Conservation (phyloP, 2,113 vertebrate species). For the Lepidothrix coronata region DNA sequence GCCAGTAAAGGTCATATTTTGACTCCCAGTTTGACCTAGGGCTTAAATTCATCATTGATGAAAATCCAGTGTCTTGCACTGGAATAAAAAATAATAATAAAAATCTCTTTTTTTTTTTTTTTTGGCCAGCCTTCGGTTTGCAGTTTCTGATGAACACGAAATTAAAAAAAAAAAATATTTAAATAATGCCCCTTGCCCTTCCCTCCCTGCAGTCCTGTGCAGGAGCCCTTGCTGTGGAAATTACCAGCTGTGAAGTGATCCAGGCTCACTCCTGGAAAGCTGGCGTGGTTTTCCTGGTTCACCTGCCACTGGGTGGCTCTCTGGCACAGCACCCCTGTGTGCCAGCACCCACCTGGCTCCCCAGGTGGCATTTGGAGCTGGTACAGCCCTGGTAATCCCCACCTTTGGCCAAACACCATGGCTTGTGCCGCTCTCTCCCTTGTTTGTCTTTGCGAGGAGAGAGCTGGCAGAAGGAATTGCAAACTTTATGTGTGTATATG, state of each 20-base stretch:
- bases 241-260: background rate
- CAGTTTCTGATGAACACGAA: accelerated
- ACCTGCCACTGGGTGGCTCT: slow-evolving; percentile 45
- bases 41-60: background rate
- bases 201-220: background rate
- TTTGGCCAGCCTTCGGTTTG: background rate
- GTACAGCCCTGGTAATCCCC: background rate
- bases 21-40: background rate
- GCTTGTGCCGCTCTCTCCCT: background rate
- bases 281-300: background rate
- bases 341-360: background rate
- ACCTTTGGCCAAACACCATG: background rate
- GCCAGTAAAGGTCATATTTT: background rate
- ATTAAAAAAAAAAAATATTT: accelerated
- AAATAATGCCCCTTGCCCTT: background rate
- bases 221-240: background rate
- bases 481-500: accelerated
- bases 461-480: background rate
- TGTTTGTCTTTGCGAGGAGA: background rate
- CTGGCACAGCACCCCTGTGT: background rate
- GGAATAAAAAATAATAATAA: background rate
- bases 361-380: accelerated
- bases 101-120: too few species aligned
- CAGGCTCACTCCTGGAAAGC: background rate
- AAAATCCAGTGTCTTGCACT: background rate